Percentiles rank a stretch among this genome's conserved stretches.
Evolutionary conservation across 2,888 invertebrate genomes (phyloP).

Genomic region (Sesamia inferens): DNA sequence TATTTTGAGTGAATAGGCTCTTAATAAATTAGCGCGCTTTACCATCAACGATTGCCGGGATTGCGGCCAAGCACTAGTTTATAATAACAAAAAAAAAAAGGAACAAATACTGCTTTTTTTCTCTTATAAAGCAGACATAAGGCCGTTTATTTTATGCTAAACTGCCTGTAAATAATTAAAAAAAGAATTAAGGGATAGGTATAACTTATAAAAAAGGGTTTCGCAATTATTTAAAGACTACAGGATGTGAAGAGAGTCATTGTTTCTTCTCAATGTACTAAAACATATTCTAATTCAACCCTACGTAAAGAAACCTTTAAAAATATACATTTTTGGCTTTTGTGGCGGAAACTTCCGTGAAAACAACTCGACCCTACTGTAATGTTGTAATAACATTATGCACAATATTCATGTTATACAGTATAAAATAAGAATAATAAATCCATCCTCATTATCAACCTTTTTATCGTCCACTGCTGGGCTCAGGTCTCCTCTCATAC

Average conservation of each 20-base stretch:
- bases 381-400: conserved; percentile 18
- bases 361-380: background rate
- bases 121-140: background rate
- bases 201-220: background rate
- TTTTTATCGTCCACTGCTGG: too few relatives aligned
- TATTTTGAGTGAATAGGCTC: too few relatives aligned
- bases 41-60: too few relatives aligned
- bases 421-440: background rate
- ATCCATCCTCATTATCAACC: too few relatives aligned
- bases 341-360: conserved; percentile 5
- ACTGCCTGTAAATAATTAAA: conserved; percentile 13
- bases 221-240: background rate
- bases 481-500: too few relatives aligned
- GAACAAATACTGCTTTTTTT: too few relatives aligned
- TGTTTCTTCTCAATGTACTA: background rate
- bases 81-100: too few relatives aligned
- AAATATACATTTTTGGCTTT: conserved; percentile 45
- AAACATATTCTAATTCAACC: conserved; percentile 29
- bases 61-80: too few relatives aligned
- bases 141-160: background rate
- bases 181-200: background rate
- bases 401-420: background rate
- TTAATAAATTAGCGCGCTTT: too few relatives aligned
- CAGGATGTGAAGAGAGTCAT: conserved; percentile 4
- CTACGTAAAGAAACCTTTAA: conserved; percentile 26